Conservation (phyloP, 2,888 invertebrate species). For the Portevinia maculata region DNA sequence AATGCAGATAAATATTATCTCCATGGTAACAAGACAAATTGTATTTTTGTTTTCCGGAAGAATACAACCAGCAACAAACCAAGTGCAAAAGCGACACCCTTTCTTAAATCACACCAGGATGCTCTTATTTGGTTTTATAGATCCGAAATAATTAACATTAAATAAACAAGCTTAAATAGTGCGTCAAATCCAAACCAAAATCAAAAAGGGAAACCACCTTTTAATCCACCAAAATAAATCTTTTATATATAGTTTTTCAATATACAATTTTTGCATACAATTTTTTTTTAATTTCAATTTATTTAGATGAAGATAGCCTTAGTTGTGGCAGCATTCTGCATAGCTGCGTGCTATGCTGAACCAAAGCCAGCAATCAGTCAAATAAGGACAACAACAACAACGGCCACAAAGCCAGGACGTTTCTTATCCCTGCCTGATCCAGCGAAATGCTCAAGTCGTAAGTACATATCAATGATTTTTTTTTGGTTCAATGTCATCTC, state of each 20-base stretch:
- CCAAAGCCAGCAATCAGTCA: slow-evolving; percentile 84
- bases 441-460: slow-evolving; percentile 92
- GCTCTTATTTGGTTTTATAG: too few relatives aligned
- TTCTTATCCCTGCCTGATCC: slow-evolving; percentile 92
- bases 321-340: slow-evolving; percentile 84
- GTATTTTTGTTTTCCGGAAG: too few relatives aligned
- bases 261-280: not conserved
- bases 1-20: too few relatives aligned
- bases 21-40: too few relatives aligned
- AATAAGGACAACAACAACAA: slow-evolving; percentile 85
- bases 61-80: too few relatives aligned
- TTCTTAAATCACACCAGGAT: too few relatives aligned
- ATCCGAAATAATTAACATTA: too few relatives aligned
- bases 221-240: too few relatives aligned
- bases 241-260: not conserved
- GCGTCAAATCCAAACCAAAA: not conserved
- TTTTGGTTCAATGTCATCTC: too few relatives aligned
- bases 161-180: too few relatives aligned
- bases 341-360: slow-evolving; percentile 85
- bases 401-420: slow-evolving; percentile 89
- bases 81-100: too few relatives aligned
- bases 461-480: slow-evolving; percentile 83
- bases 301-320: slow-evolving; percentile 89
- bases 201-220: slow-evolving; percentile 1
- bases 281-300: slow-evolving; percentile 47